These are phyloP conservation scores for Semnornis frantzii DNA, from an alignment of 2,113 vertebrate species.

Conservation along the genomic window DNA sequence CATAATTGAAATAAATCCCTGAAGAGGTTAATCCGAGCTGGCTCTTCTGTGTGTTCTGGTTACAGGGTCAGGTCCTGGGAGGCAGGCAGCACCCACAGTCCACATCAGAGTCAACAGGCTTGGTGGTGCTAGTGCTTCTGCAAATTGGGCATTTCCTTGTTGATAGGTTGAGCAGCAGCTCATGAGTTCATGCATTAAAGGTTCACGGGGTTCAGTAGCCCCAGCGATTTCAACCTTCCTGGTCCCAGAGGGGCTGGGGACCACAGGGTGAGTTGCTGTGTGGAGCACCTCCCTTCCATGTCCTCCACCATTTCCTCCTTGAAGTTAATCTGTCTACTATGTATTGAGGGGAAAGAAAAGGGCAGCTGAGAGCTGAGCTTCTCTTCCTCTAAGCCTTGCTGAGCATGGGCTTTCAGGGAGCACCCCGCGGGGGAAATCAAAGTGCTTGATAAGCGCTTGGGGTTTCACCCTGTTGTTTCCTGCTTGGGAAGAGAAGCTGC, in stretches of 20 bases:
- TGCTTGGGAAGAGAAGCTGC: background rate
- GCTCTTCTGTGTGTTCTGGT: background rate
- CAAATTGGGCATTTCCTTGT: background rate
- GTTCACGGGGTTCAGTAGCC: background rate
- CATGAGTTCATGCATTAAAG: background rate
- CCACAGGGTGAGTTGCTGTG: background rate
- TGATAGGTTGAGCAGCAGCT: background rate
- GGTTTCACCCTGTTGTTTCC: background rate
- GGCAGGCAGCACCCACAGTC: background rate
- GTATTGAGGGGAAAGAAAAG: background rate
- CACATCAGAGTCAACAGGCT: background rate
- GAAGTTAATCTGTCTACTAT: background rate
- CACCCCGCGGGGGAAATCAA: rapidly evolving
- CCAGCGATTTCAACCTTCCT: background rate
- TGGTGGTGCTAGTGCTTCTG: background rate
- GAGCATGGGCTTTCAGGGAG: background rate
- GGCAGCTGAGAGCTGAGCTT: background rate
- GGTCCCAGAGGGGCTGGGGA: background rate
- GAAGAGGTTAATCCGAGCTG: background rate
- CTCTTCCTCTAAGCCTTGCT: background rate
- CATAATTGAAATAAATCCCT: background rate
- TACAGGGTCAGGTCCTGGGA: background rate
- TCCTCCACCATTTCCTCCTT: background rate
- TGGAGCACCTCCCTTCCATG: background rate
- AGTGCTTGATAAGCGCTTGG: background rate